Conservation (phyloP, 2,113 vertebrate genomes). For the Anhinga rufa region DNA sequence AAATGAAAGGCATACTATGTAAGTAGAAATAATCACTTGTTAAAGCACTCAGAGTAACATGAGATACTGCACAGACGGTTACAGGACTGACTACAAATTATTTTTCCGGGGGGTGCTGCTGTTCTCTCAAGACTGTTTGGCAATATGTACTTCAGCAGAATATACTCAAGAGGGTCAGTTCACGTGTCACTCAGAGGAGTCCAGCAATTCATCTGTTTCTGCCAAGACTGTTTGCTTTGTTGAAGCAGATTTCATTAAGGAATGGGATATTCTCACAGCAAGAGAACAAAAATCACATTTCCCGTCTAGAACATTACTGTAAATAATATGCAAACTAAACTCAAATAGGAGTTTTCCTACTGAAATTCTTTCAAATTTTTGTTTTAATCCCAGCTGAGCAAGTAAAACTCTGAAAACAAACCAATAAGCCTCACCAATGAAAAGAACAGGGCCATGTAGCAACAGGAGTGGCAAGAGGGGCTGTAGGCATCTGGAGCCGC, state of each 20-base stretch:
- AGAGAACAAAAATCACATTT: background rate
- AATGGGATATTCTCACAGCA: background rate
- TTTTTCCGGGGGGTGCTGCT: background rate
- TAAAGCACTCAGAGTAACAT: background rate
- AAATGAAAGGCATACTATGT: rapidly evolving
- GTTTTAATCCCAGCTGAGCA: background rate
- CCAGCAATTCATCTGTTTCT: background rate
- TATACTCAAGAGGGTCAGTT: background rate
- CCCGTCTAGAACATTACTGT: background rate
- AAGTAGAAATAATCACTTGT: background rate
- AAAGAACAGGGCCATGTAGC: background rate
- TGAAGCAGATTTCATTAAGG: background rate
- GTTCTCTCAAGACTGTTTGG: background rate
- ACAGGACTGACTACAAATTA: background rate
- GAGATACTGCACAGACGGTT: background rate
- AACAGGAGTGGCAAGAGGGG: background rate
- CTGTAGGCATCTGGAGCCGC: background rate
- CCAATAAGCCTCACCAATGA: no score
- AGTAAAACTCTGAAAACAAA: background rate
- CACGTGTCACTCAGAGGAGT: background rate
- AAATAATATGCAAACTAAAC: background rate
- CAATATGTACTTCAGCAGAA: background rate
- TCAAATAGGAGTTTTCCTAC: background rate
- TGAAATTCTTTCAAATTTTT: background rate
- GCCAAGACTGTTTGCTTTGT: background rate